A percentile compares a stretch with the other conserved stretches of the same genome.
Conservation (phyloP, 53 echinoderm and acorn worm genomes). For the Astropecten irregularis region DNA sequence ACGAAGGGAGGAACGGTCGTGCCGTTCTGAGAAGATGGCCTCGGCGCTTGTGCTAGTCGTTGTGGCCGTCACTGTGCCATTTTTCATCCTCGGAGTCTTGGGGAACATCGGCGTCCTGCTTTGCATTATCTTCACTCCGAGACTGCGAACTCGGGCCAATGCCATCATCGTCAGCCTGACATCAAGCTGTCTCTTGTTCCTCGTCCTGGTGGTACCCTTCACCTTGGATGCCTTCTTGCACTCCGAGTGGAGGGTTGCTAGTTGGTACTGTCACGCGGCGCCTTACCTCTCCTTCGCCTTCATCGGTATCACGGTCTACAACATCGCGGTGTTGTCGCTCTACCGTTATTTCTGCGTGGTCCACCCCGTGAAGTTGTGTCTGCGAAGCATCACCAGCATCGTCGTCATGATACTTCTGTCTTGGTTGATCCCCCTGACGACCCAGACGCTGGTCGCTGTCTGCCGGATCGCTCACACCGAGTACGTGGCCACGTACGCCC, state of each 20-base stretch:
- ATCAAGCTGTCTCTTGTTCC: constrained; percentile 28
- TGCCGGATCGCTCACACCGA: constrained; percentile 28
- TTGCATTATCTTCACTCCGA: constrained; percentile 48
- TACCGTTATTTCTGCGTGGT: constrained; percentile 71
- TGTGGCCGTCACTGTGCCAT: constrained; percentile 38
- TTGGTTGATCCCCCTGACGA: constrained; percentile 33
- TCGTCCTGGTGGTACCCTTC: constrained; percentile 56
- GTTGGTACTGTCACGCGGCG: constrained; percentile 62
- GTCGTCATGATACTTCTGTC: background rate
- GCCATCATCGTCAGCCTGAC: constrained; percentile 60
- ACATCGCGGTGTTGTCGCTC: constrained; percentile 41
- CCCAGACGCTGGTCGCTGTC: background rate
- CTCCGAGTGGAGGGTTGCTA: constrained; percentile 33
- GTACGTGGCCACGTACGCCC: constrained; percentile 37
- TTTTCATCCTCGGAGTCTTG: constrained; percentile 45
- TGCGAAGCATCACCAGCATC: constrained; percentile 18
- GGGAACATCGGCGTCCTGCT: constrained; percentile 54
- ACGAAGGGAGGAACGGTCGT: no score
- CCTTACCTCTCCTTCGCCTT: constrained; percentile 48
- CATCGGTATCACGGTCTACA: constrained; percentile 53
- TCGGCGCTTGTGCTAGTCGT: constrained; percentile 20
- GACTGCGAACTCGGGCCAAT: constrained; percentile 60
- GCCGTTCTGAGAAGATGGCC: constrained; percentile 51
- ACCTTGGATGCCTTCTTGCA: constrained; percentile 55
- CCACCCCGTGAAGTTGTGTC: constrained; percentile 16